Percentiles rank a stretch among this genome's conserved stretches.
Evolutionary conservation across 2,888 invertebrate species (phyloP).

Genomic region (Scelioninae gen. 1): DNA sequence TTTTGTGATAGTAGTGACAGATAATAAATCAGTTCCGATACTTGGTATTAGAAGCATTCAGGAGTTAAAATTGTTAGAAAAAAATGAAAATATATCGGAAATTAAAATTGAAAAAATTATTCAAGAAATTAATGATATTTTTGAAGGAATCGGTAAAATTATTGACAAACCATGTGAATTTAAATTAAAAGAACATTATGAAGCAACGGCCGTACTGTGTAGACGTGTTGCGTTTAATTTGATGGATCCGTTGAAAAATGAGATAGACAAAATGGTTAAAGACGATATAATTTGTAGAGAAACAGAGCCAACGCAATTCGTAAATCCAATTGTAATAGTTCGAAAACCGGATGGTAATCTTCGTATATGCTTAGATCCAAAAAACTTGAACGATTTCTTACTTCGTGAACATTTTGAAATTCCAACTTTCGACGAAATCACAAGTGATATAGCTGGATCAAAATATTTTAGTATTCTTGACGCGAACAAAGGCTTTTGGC

Average conservation of each 20-base stretch:
- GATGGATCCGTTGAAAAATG: conserved; percentile 44
- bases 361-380: conserved; percentile 76
- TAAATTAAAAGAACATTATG: conserved; percentile 66
- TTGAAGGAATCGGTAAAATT: conserved; percentile 70
- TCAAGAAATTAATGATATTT: conserved; percentile 35
- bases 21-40: conserved; percentile 7
- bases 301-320: conserved; percentile 72
- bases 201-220: conserved; percentile 37
- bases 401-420: conserved; percentile 64
- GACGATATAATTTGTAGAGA: conserved; percentile 65
- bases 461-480: conserved; percentile 72
- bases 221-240: conserved; percentile 66
- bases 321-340: conserved; percentile 69
- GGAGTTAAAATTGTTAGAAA: conserved; percentile 51
- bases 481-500: conserved; percentile 72
- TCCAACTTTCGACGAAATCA: conserved; percentile 76
- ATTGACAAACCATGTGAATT: conserved; percentile 67
- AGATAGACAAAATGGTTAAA: conserved; percentile 57
- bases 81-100: conserved; percentile 7
- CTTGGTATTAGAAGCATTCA: conserved; percentile 8
- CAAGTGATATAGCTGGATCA: conserved; percentile 66
- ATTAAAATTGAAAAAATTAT: conserved; percentile 10
- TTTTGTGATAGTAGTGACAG: conserved; percentile 9
- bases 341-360: conserved; percentile 66
- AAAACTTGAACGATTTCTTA: conserved; percentile 16